phyloP scores from a whole-genome alignment of 2,113 vertebrate genomes.

The Chloropsis cyanopogon region DNA sequence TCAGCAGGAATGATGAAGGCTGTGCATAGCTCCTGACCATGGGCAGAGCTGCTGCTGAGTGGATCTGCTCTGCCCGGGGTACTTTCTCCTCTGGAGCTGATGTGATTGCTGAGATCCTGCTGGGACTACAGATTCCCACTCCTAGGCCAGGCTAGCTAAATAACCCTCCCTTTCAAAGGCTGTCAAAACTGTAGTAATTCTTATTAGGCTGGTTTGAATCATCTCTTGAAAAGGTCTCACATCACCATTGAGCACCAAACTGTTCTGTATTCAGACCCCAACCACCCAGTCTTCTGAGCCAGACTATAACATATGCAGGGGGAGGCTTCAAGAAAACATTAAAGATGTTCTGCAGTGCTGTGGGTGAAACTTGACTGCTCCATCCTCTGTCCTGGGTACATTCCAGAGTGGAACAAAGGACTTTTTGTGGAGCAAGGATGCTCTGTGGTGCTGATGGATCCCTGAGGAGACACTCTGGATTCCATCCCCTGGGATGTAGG shows the following conservation, averaged over 20 bases:
- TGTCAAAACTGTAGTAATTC: not conserved
- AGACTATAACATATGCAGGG: not conserved
- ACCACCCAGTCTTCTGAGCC: not conserved
- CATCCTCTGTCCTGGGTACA: not conserved
- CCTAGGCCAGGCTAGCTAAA: not conserved
- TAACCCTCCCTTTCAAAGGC: not conserved
- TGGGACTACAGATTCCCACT: not conserved
- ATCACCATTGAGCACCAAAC: not conserved
- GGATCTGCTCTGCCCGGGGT: not conserved
- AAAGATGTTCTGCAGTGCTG: not conserved
- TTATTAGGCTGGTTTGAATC: not conserved
- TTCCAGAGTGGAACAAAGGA: not conserved
- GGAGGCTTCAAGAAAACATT: not conserved
- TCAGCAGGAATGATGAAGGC: not conserved
- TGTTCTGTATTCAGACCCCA: conserved; percentile 11
- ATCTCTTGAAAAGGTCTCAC: not conserved
- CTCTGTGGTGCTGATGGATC: not conserved
- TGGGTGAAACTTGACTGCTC: not conserved
- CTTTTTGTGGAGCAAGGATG: not conserved
- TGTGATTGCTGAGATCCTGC: not conserved
- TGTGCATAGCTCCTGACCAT: not conserved
- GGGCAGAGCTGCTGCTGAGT: not conserved
- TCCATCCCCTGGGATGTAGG: not conserved
- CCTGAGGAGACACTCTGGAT: not conserved
- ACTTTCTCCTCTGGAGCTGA: not conserved